These are phyloP conservation scores for Eretmochelys imbricata DNA, from an alignment of 2,113 vertebrate species.

Conservation along the genomic window DNA sequence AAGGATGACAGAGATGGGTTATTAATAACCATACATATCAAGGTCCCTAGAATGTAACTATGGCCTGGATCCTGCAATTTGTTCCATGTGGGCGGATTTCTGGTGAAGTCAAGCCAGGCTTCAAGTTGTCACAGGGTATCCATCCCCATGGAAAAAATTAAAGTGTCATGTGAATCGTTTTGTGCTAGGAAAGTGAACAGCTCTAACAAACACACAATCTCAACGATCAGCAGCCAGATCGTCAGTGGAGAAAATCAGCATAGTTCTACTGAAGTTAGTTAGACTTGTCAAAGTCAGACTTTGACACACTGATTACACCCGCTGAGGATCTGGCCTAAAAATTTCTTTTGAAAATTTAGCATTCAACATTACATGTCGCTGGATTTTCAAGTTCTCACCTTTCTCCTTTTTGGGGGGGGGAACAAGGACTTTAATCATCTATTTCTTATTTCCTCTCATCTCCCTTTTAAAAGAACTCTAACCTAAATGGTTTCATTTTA, in stretches of 20 bases:
- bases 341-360: rapidly evolving
- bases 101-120: neutral
- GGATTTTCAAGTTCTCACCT: neutral
- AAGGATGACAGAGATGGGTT: neutral
- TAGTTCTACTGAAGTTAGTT: neutral
- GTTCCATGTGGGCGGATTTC: neutral
- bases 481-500: neutral
- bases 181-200: neutral
- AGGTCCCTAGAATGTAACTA: neutral
- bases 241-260: rapidly evolving
- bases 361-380: neutral
- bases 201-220: neutral
- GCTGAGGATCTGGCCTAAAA: rapidly evolving
- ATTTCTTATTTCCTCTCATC: neutral
- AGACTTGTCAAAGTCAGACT: too few relatives aligned
- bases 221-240: neutral
- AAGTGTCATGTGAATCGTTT: neutral
- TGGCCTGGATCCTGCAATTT: neutral
- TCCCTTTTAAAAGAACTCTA: neutral
- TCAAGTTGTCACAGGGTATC: neutral
- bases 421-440: rapidly evolving
- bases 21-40: neutral
- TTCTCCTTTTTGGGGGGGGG: neutral
- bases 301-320: neutral
- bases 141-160: neutral